Evolutionary conservation across 2,113 vertebrate genomes (phyloP).

Genomic region (Phrynocephalus versicolor): DNA sequence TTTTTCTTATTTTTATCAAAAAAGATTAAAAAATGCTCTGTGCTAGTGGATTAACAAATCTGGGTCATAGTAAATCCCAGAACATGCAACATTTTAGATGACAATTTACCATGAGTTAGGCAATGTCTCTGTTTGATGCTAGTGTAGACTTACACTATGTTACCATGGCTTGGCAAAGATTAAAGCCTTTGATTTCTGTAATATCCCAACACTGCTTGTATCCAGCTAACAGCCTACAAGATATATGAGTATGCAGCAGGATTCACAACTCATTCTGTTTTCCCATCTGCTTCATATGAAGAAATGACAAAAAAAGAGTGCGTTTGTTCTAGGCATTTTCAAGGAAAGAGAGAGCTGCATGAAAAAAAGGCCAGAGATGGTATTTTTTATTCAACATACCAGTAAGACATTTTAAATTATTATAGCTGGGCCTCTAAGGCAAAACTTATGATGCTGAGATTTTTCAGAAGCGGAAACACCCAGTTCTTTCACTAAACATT

Average conservation of each 20-base stretch:
- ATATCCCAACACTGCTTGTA: not conserved
- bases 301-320: not conserved
- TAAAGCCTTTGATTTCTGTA: not conserved
- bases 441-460: no score
- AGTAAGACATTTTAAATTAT: not conserved
- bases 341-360: not conserved
- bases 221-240: not conserved
- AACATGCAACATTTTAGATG: not conserved
- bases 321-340: not conserved
- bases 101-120: not conserved
- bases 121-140: not conserved
- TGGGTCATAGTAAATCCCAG: not conserved
- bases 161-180: not conserved
- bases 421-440: not conserved
- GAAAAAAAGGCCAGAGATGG: not conserved
- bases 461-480: no score
- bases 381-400: not conserved
- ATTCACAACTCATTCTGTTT: not conserved
- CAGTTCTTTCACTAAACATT: no score
- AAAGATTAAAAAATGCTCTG: not conserved
- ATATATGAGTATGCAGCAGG: not conserved
- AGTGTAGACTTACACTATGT: not conserved
- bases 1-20: no score
- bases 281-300: not conserved
- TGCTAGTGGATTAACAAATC: not conserved